Percentiles rank a stretch among this genome's conserved stretches.
Evolutionary conservation across 2,113 vertebrate species (phyloP).

Genomic region (Psilopogon haemacephalus): DNA sequence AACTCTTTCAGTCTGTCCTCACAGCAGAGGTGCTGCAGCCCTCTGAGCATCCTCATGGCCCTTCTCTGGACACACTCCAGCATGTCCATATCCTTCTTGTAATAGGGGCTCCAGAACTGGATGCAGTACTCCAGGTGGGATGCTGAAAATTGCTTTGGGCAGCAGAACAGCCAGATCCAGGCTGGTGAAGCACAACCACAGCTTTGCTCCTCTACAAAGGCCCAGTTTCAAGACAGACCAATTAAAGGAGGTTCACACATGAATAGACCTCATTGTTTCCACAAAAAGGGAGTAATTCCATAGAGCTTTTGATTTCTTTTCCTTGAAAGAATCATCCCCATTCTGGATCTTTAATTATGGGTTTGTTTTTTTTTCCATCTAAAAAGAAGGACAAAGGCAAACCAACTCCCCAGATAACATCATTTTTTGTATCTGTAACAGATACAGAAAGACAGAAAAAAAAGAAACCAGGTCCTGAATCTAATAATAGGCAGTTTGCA

Average conservation of each 20-base stretch:
- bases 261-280: slow-evolving; percentile 18
- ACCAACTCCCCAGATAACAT: not conserved
- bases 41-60: too few relatives aligned
- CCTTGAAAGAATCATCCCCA: not conserved
- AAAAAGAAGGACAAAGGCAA: not conserved
- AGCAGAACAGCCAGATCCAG: slow-evolving; percentile 16
- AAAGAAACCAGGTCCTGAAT: not conserved
- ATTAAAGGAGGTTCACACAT: slow-evolving; percentile 21
- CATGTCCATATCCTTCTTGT: too few relatives aligned
- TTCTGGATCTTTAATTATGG: not conserved
- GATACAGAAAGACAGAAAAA: not conserved
- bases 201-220: not conserved
- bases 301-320: not conserved
- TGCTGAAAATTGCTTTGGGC: slow-evolving; percentile 26
- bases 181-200: slow-evolving; percentile 29
- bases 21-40: too few relatives aligned
- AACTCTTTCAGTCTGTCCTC: too few relatives aligned
- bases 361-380: not conserved
- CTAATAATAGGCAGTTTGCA: not conserved
- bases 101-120: too few relatives aligned
- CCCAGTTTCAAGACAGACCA: not conserved
- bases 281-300: not conserved
- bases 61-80: too few relatives aligned
- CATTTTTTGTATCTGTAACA: not conserved
- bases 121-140: too few relatives aligned